Evolutionary conservation across 2,113 vertebrate genomes (phyloP), one percentile per base, ranked within the genome.

Genomic region (Neoarius graeffei): DNA sequence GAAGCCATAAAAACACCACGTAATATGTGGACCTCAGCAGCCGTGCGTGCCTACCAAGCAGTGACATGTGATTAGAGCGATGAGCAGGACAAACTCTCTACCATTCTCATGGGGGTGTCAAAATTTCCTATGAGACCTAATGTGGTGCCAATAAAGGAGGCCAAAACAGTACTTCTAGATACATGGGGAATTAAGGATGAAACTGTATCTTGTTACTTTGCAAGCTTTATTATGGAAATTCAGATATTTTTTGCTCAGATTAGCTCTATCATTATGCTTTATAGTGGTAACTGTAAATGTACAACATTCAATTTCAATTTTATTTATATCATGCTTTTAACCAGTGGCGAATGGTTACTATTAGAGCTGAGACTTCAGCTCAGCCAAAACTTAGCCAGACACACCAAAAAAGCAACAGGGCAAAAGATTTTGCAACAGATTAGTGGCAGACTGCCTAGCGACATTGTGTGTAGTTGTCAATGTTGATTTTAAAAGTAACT

Each of bases 1-100:
- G 67, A 64, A 86, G 56, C 54, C 13, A 64, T 64, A 48, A 86
- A 64, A 50, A 20, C 48, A 82, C 50, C 59, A 52, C 11, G 73
- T 62, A 17, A 64, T 23, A 86, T 79, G 42, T 86, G 74, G n/a
- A 79, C 42, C n/a, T 77, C 15, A 64, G 42, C 48, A 86, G 48
- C 76, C 27, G n/a, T 74, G 66, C n/a, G 10, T 82, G 80, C 81
- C 57, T 82, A 48, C 56, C 17, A 9, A 23, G 84, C 17, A 50
- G 66, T 73, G 27, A 64, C 67, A 64, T 80, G n/a, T 57, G 52
- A 83, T 66, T 83, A 66, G 8, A 64, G 57, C 30, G 66, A 64
- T 66, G 60, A 64, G 23, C 10, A 83, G 81, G 66, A 66, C 82
- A 83, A 83, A 52, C 10, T n/a, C 59, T 83, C 9, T 17, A 67